Base-by-base conservation (phyloP, 2,888 invertebrate genomes). In the Alloscopus bannaensis region DNA sequence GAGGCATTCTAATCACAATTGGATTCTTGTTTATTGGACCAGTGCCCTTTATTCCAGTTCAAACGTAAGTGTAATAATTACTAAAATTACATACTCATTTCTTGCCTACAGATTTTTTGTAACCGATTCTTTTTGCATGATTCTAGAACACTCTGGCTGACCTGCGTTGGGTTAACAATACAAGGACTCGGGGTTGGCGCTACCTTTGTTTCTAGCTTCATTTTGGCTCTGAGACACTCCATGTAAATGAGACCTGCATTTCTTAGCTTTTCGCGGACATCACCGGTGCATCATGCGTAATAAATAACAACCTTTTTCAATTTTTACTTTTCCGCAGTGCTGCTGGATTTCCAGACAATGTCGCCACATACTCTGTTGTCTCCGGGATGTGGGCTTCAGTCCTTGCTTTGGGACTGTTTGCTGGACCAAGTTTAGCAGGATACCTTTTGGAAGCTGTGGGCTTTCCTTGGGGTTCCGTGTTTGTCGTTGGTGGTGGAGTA, bases 321-420 rank as follows among this genome's bases (percentile, higher is more conserved):
- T n/a, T n/a, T n/a, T 11, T 13, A 55, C 40, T 68, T 76, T 86
- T 20, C 88, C 86, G 16, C 88, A 94, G 94, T 86, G 90, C 90
- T 0, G 90, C 92, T 83, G 94, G 94, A 1, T 92, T 95, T 84
- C 93, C 94, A 0, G 95, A 96, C 88, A 94, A 93, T 81, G 90
- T 96, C 81, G 94, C 95, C 87, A 97, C 96, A 0, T 96, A 95
- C 87, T 96, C 96, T 0, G 89, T 96, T 45, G 93, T 96, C 16
- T 95, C 96, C 0, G 96, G 95, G 0, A 90, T 96, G 86, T 97
- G 96, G 93, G 95, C 96, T 1, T 95, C 95, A 0, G 93, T 94
- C 0, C 96, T 96, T 87, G 95, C 96, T 0, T 89, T 96, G 13
- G 97, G 97, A 0, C 94, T 94, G 0, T 95, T 95, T 88, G 92